These are phyloP conservation scores for Drosophila nannoptera DNA, from an alignment of 1,140 invertebrate species.

Conservation along the genomic window DNA sequence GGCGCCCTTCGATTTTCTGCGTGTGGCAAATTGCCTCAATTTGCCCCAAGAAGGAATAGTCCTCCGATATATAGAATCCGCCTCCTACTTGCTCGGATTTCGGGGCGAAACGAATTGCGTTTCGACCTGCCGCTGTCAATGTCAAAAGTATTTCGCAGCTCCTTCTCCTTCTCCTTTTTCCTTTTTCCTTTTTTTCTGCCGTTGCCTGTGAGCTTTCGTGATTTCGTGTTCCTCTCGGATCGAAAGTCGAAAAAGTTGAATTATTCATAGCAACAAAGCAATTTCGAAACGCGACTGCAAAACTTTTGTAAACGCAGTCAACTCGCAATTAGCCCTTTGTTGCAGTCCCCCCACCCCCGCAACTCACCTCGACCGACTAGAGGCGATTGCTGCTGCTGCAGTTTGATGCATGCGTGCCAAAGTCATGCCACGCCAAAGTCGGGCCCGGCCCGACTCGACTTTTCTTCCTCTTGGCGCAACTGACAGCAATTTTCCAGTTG, in stretches of 20 bases:
- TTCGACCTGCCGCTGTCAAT: constrained; percentile 69
- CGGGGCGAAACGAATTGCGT: constrained; percentile 57
- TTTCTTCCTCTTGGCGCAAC: constrained; percentile 55
- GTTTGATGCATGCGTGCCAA: constrained; percentile 72
- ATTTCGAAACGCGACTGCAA: constrained; percentile 59
- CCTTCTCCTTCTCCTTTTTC: constrained; percentile 8
- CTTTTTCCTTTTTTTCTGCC: constrained; percentile 32
- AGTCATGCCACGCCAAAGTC: constrained; percentile 32
- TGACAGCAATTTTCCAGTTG: constrained; percentile 77
- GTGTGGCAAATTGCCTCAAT: constrained; percentile 74
- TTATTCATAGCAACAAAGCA: constrained; percentile 75
- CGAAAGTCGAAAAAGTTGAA: constrained; percentile 77
- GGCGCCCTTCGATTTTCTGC: constrained; percentile 65
- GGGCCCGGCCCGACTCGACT: constrained; percentile 49
- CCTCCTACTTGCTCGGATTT: constrained; percentile 45
- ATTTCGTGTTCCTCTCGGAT: constrained; percentile 68
- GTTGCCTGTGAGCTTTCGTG: constrained; percentile 25
- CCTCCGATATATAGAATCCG: constrained; percentile 27
- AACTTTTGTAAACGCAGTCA: constrained; percentile 74
- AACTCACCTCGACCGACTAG: constrained; percentile 36
- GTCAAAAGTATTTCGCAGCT: constrained; percentile 57
- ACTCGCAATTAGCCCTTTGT: constrained; percentile 77
- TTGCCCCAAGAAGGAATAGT: constrained; percentile 60
- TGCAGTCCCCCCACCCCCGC: constrained; percentile 36
- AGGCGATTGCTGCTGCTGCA: constrained; percentile 45